phyloP scores from a whole-genome alignment of 2,888 invertebrate genomes.

The Alviniconcha strummeri region DNA sequence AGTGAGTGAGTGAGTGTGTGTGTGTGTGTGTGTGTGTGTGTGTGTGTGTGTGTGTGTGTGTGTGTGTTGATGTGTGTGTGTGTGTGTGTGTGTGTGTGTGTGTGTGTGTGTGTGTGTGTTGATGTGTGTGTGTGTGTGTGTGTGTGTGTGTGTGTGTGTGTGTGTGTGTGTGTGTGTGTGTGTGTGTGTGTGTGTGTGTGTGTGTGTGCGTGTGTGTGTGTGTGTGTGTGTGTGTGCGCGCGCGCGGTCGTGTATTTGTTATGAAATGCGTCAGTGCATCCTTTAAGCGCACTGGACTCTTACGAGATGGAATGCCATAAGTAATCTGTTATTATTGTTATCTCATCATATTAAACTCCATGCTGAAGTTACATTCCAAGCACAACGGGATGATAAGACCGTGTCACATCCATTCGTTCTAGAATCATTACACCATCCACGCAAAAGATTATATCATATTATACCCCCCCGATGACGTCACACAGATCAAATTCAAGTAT shows the following conservation, averaged over 20 bases:
- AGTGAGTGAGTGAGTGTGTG: too few relatives aligned
- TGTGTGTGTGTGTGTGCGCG: background rate
- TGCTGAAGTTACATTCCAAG: background rate
- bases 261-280: background rate
- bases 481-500: too few relatives aligned
- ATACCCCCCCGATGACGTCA: too few relatives aligned
- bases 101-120: too few relatives aligned
- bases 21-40: too few relatives aligned
- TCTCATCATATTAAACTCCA: background rate
- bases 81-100: too few relatives aligned
- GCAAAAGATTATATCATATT: background rate
- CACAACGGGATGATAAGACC: background rate
- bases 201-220: conserved; percentile 1
- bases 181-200: conserved; percentile 9
- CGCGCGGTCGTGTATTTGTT: background rate
- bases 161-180: too few relatives aligned
- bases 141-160: too few relatives aligned
- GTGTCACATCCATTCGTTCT: background rate
- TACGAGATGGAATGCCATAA: background rate
- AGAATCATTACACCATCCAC: background rate
- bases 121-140: too few relatives aligned
- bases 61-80: too few relatives aligned
- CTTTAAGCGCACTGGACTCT: background rate
- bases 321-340: background rate
- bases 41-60: too few relatives aligned